Conservation (phyloP, 2,797 vertebrate genomes). For the Argya squamiceps region DNA sequence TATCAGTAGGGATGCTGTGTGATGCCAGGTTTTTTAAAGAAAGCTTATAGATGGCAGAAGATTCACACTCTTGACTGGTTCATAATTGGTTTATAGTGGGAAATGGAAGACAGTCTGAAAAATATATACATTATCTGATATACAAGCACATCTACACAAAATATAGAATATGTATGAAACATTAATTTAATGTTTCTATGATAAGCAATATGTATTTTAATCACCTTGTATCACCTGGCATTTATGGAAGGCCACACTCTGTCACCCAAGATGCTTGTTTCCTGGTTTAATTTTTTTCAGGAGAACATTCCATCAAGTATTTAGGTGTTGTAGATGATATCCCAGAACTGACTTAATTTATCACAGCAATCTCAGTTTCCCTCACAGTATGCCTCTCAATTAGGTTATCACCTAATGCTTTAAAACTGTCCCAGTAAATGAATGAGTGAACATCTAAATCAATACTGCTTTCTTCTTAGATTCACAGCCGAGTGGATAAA, state of each 20-base stretch:
- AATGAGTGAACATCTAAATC: slow-evolving; percentile 46
- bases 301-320: not conserved
- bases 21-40: not conserved
- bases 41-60: not conserved
- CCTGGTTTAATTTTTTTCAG: not conserved
- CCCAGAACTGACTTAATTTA: slow-evolving; percentile 22
- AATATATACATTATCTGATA: not conserved
- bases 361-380: slow-evolving; percentile 28
- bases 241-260: not conserved
- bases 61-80: not conserved
- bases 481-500: slow-evolving; percentile 20
- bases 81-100: not conserved
- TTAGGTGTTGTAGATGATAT: not conserved
- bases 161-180: not conserved
- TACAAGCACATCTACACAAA: not conserved
- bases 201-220: not conserved
- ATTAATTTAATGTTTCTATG: not conserved
- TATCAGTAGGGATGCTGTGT: not conserved
- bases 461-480: not conserved
- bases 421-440: slow-evolving; percentile 35
- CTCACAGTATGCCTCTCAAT: not conserved
- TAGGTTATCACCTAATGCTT: slow-evolving; percentile 37
- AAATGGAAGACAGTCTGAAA: not conserved
- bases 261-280: not conserved
- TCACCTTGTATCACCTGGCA: not conserved